Evolutionary conservation across 2,888 invertebrate genomes (phyloP).

Genomic region (Caenorhabditis panamensis): DNA sequence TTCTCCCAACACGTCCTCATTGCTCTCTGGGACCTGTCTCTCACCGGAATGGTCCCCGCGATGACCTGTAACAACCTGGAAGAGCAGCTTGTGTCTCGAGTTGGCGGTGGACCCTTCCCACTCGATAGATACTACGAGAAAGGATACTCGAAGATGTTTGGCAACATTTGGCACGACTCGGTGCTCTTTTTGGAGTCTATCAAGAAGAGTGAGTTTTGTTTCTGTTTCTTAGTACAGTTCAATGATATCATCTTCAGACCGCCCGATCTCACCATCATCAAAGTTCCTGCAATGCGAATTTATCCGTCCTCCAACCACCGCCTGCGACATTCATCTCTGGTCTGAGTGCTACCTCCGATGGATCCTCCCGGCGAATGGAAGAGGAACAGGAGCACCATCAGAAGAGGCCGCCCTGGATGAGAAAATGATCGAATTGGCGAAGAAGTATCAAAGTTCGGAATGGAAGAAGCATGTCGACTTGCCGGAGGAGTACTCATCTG

Average conservation of each 20-base stretch:
- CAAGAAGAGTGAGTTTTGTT: slow-evolving; percentile 26
- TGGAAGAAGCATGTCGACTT: slow-evolving; percentile 45
- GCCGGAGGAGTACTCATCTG: slow-evolving; percentile 47
- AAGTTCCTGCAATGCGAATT: slow-evolving; percentile 44
- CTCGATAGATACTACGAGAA: slow-evolving; percentile 57
- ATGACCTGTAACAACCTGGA: slow-evolving; percentile 83
- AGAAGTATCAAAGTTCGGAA: slow-evolving; percentile 22
- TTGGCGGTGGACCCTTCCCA: slow-evolving; percentile 64
- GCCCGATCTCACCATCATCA: slow-evolving; percentile 28
- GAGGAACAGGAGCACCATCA: slow-evolving; percentile 24
- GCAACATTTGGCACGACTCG: slow-evolving; percentile 64
- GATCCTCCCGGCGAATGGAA: slow-evolving; percentile 56
- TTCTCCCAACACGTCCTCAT: slow-evolving; percentile 94
- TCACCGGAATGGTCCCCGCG: slow-evolving; percentile 92
- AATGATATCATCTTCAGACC: slow-evolving; percentile 24
- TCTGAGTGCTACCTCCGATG: slow-evolving; percentile 69
- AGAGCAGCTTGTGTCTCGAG: slow-evolving; percentile 54
- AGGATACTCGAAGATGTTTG: slow-evolving; percentile 61
- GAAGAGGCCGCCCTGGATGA: slow-evolving; percentile 42
- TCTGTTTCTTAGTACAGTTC: background rate
- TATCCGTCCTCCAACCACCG: slow-evolving; percentile 65
- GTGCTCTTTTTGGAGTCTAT: slow-evolving; percentile 49
- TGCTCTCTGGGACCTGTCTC: slow-evolving; percentile 92
- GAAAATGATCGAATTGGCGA: slow-evolving; percentile 48
- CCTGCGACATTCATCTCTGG: slow-evolving; percentile 66